Evolutionary conservation across 2,113 vertebrate genomes (phyloP).

Genomic region (Tamias sibiricus): DNA sequence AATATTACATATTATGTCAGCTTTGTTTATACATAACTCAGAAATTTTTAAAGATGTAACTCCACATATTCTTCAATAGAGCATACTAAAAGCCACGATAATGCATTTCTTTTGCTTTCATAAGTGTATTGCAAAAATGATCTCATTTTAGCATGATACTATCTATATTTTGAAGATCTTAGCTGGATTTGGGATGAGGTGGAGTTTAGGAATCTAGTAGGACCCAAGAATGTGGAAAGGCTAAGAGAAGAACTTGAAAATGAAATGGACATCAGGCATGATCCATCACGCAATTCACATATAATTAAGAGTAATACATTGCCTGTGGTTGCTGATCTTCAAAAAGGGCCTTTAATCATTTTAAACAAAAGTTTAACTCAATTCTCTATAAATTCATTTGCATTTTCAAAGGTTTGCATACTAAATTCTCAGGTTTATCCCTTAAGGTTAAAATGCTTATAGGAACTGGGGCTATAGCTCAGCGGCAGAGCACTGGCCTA

Average conservation of each 20-base stretch:
- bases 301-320: constrained; percentile 31
- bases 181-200: background rate
- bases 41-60: background rate
- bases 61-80: background rate
- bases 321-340: background rate
- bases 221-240: background rate
- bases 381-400: constrained; percentile 29
- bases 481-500: too few species aligned
- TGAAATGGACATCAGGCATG: background rate
- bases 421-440: constrained; percentile 42
- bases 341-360: constrained; percentile 1
- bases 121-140: background rate
- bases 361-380: constrained; percentile 21
- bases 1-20: background rate
- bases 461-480: too few species aligned
- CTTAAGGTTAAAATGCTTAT: too few species aligned
- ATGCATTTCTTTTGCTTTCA: constrained; percentile 30
- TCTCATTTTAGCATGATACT: background rate
- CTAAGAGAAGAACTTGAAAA: background rate
- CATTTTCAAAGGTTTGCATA: constrained; percentile 23
- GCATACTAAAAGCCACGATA: background rate
- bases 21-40: background rate
- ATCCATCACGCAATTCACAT: background rate
- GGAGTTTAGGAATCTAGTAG: constrained; percentile 2
- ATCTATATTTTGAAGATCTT: constrained; percentile 27